Evolutionary conservation across 1,140 invertebrate genomes (phyloP).

Genomic region (Euwallacea fornicatus): DNA sequence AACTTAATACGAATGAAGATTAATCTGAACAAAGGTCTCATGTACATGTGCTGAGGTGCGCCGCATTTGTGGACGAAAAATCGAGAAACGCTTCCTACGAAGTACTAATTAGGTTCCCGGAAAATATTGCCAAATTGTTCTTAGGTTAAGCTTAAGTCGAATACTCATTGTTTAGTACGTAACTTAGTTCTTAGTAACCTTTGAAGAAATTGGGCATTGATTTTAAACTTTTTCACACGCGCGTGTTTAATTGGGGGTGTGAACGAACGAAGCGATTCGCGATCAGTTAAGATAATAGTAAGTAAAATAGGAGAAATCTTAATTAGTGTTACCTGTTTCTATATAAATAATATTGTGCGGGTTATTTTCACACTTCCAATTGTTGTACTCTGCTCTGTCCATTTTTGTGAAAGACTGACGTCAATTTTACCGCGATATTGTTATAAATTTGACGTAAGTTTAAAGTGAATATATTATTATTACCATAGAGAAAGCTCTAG

Average conservation of each 20-base stretch:
- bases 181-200: neutral
- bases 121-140: neutral
- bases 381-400: constrained; percentile 26
- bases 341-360: neutral
- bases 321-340: neutral
- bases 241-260: neutral
- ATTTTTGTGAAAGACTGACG: constrained; percentile 39
- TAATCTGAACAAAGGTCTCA: no score
- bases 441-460: constrained; percentile 38
- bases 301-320: no score
- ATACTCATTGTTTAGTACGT: constrained; percentile 15
- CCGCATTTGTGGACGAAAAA: no score
- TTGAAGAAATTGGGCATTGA: no score
- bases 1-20: no score
- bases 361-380: neutral
- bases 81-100: neutral
- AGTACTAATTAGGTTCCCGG: neutral
- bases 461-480: constrained; percentile 28
- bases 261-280: neutral
- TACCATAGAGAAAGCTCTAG: constrained; percentile 4
- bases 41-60: no score
- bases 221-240: no score
- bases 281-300: no score
- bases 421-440: constrained; percentile 33
- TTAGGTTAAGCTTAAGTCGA: constrained; percentile 21